Percentiles rank a stretch among this genome's conserved stretches.
phyloP scores from a whole-genome alignment of 2,888 invertebrate species.

The Onthophagus sagittarius region DNA sequence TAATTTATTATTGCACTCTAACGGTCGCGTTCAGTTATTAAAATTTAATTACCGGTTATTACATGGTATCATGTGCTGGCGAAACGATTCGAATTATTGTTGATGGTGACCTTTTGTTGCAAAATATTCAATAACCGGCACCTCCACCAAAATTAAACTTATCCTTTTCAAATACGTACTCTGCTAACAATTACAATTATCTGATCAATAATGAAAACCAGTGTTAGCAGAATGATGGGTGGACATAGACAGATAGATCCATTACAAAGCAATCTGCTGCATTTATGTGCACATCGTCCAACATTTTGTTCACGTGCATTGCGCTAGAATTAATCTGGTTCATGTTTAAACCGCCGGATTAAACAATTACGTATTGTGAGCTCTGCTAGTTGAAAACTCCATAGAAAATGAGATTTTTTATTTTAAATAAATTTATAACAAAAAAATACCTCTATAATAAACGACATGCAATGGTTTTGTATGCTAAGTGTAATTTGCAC shows the following conservation, averaged over 20 bases:
- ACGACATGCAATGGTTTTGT: neutral
- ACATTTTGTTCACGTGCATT: neutral
- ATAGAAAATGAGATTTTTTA: neutral
- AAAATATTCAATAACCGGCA: neutral
- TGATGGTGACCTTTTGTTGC: neutral
- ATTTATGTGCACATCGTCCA: neutral
- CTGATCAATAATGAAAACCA: neutral
- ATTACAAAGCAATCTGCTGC: neutral
- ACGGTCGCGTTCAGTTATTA: neutral
- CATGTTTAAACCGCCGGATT: neutral
- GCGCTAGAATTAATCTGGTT: neutral
- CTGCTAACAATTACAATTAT: neutral
- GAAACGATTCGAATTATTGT: neutral
- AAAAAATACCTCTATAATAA: neutral
- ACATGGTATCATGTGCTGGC: neutral
- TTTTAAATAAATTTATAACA: neutral
- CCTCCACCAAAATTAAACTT: neutral
- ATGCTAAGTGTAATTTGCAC: neutral
- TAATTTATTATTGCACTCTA: neutral
- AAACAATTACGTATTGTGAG: neutral
- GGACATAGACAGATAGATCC: neutral
- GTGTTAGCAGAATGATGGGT: neutral
- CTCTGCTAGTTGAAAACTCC: neutral
- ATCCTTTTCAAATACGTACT: neutral
- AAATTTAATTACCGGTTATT: neutral